These are phyloP conservation scores for Mirza zaza DNA, from an alignment of 2,113 vertebrate species.

Conservation along the genomic window DNA sequence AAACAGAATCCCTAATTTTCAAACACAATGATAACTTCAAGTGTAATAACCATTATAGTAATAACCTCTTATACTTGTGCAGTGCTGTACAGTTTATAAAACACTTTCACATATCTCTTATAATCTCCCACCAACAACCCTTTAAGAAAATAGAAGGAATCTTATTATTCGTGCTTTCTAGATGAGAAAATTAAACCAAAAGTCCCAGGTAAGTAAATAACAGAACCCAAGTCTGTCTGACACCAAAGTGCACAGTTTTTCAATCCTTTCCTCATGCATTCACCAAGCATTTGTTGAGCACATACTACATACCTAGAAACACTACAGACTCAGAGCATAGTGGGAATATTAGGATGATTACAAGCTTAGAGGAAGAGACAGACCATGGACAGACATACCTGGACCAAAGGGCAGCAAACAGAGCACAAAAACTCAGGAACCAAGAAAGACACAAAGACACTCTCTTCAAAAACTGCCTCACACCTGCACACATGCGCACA, in stretches of 20 bases:
- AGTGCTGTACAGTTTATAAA: constrained; percentile 64
- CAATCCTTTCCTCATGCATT: not conserved
- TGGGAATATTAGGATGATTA: not conserved
- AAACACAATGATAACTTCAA: constrained; percentile 70
- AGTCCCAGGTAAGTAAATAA: not conserved
- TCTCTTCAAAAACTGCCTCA: not conserved
- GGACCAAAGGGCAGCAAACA: not conserved
- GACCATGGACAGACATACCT: not conserved
- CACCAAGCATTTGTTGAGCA: not conserved
- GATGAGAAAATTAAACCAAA: constrained; percentile 34
- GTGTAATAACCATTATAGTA: constrained; percentile 62
- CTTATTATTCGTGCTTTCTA: constrained; percentile 17
- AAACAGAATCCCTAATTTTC: constrained; percentile 70
- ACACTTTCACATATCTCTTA: constrained; percentile 33
- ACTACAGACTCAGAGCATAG: not conserved
- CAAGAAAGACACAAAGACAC: not conserved
- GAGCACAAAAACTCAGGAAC: not conserved
- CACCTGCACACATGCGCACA: no score
- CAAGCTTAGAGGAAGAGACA: not conserved
- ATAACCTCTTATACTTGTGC: constrained; percentile 61
- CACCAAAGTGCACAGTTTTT: not conserved
- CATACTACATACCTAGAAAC: not conserved
- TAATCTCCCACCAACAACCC: constrained; percentile 12
- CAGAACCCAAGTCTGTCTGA: not conserved
- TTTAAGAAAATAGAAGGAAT: constrained; percentile 5